Evolutionary conservation across 2,797 vertebrate genomes (phyloP).

Genomic region (Alcedo atthis): DNA sequence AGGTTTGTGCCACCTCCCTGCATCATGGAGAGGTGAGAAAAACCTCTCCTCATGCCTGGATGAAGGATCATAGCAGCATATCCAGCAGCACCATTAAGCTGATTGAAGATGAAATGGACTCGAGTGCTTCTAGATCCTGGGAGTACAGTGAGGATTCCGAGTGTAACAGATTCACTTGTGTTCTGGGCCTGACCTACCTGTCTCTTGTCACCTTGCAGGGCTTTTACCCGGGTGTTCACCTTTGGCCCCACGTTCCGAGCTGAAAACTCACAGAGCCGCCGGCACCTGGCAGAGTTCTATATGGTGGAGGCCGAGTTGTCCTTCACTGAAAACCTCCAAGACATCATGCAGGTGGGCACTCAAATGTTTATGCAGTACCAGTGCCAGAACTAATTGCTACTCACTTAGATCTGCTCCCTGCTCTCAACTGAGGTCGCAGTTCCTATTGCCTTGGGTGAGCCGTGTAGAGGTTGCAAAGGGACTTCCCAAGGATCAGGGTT

Average conservation of each 20-base stretch:
- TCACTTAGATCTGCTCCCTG: neutral
- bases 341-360: constrained; percentile 87
- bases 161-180: neutral
- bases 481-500: neutral
- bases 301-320: constrained; percentile 97
- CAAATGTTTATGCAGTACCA: neutral
- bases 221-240: constrained; percentile 90
- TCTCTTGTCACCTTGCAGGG: constrained; percentile 77
- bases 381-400: neutral
- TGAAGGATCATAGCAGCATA: neutral
- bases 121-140: neutral
- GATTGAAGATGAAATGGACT: neutral
- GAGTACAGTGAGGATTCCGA: neutral
- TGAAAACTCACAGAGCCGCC: constrained; percentile 93
- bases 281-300: constrained; percentile 96
- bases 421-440: neutral
- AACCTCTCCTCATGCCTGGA: neutral
- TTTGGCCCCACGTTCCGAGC: constrained; percentile 95
- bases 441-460: neutral
- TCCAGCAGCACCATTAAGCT: neutral
- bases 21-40: neutral
- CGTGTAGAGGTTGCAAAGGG: neutral
- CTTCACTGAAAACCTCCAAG: constrained; percentile 89
- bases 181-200: neutral
- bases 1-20: neutral